These are phyloP conservation scores for Eolophus roseicapilla DNA, from an alignment of 2,113 vertebrate species.

Conservation along the genomic window DNA sequence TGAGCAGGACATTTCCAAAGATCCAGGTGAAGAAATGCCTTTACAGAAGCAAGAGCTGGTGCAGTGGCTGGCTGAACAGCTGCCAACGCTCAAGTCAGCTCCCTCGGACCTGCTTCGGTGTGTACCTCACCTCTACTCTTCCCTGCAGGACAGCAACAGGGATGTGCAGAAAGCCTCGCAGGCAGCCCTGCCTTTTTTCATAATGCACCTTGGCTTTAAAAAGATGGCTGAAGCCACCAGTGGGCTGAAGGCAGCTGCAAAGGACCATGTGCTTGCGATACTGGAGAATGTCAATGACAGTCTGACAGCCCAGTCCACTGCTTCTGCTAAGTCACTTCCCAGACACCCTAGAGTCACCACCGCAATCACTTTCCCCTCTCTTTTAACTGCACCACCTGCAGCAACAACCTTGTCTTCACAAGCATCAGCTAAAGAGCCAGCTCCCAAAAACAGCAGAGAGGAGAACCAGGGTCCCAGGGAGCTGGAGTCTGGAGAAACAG, in stretches of 20 bases:
- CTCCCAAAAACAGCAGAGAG: slow-evolving; percentile 42
- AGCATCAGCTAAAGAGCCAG: slow-evolving; percentile 71
- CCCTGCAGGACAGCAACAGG: slow-evolving; percentile 85
- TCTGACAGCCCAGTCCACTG: slow-evolving; percentile 78
- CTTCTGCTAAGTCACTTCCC: slow-evolving; percentile 65
- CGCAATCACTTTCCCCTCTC: neutral
- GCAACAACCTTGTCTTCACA: slow-evolving; percentile 43
- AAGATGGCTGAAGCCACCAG: slow-evolving; percentile 86
- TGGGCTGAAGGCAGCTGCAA: slow-evolving; percentile 86
- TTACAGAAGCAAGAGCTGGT: slow-evolving; percentile 87
- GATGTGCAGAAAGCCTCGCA: slow-evolving; percentile 85
- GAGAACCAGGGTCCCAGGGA: slow-evolving; percentile 79
- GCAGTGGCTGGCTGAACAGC: slow-evolving; percentile 86
- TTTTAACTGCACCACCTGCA: slow-evolving; percentile 42
- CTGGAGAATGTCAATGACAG: slow-evolving; percentile 83
- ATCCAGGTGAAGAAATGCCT: slow-evolving; percentile 85
- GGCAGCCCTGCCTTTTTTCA: slow-evolving; percentile 87
- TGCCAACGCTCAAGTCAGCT: slow-evolving; percentile 78
- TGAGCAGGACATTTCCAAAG: slow-evolving; percentile 84
- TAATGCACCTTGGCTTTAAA: slow-evolving; percentile 90
- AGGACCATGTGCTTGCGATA: slow-evolving; percentile 83
- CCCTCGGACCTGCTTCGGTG: slow-evolving; percentile 82
- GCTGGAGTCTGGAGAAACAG: slow-evolving; percentile 62
- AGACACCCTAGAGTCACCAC: slow-evolving; percentile 59
- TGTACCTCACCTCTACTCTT: slow-evolving; percentile 82